A percentile compares a stretch with the other conserved stretches of the same genome.
phyloP scores from a whole-genome alignment of 35 echinoderm and acorn worm species.

The Amphiura filiformis region DNA sequence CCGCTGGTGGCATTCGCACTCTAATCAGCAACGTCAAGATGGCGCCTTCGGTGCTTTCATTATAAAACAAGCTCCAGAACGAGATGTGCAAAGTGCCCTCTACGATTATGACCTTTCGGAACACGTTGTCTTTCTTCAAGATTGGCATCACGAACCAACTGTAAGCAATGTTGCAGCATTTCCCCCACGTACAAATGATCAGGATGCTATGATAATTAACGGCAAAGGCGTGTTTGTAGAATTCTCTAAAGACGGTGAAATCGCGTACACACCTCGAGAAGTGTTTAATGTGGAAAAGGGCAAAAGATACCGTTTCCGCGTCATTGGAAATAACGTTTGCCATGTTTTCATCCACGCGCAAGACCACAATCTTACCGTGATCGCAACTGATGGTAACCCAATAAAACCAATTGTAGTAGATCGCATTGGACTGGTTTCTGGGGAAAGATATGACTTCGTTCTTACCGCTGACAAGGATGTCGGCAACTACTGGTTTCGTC shows the following conservation, averaged over 20 bases:
- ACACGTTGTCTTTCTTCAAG: slow-evolving; percentile 61
- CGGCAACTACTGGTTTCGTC: slow-evolving; percentile 68
- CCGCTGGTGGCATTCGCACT: slow-evolving; percentile 63
- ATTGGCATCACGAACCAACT: slow-evolving; percentile 59
- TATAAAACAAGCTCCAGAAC: slow-evolving; percentile 36
- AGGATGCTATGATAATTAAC: slow-evolving; percentile 33
- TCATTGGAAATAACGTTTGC: slow-evolving; percentile 79
- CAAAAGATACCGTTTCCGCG: slow-evolving; percentile 66
- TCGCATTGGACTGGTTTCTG: slow-evolving; percentile 58
- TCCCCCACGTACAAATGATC: background rate
- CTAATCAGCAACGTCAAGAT: slow-evolving; percentile 57
- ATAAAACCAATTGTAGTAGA: slow-evolving; percentile 53
- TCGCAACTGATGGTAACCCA: slow-evolving; percentile 75
- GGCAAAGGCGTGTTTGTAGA: slow-evolving; percentile 56
- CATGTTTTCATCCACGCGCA: slow-evolving; percentile 62
- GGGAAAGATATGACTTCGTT: slow-evolving; percentile 74
- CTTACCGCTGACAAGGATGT: slow-evolving; percentile 42
- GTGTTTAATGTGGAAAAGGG: slow-evolving; percentile 40
- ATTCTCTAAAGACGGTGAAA: background rate
- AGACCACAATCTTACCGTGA: slow-evolving; percentile 67
- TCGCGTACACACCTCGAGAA: slow-evolving; percentile 31
- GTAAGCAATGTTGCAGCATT: background rate
- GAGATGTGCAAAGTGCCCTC: slow-evolving; percentile 33
- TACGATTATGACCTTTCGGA: slow-evolving; percentile 84
- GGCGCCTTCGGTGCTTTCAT: slow-evolving; percentile 75